A percentile compares a stretch with the other conserved stretches of the same genome.
Conservation (phyloP, 2,113 vertebrate genomes). For the Carassius gibelio region DNA sequence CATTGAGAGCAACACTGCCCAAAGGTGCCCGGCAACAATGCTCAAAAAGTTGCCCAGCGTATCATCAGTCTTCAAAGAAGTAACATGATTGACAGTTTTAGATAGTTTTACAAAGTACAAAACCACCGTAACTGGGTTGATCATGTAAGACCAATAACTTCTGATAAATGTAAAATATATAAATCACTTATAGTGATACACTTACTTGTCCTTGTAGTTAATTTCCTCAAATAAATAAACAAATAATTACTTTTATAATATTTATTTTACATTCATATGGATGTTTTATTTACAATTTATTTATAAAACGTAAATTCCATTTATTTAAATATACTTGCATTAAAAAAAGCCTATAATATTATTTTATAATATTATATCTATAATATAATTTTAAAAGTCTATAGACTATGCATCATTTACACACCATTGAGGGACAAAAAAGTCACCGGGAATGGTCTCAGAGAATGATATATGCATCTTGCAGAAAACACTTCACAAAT, state of each 20-base stretch:
- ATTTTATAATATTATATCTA: too few species aligned
- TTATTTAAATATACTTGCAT: neutral
- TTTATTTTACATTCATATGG: too few species aligned
- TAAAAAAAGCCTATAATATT: neutral
- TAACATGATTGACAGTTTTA: neutral
- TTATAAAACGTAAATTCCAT: too few species aligned
- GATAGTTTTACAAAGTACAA: neutral
- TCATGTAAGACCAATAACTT: neutral
- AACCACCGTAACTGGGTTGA: neutral
- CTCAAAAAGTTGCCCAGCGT: too few species aligned
- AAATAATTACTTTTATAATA: too few species aligned
- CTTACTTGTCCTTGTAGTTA: neutral
- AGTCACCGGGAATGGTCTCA: neutral
- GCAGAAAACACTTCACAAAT: neutral
- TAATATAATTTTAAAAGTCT: neutral
- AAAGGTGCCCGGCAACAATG: too few species aligned
- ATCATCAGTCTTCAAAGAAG: neutral
- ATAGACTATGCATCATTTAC: neutral
- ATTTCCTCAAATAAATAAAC: neutral
- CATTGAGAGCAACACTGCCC: too few species aligned
- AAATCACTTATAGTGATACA: neutral
- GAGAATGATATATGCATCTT: neutral
- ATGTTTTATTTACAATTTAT: too few species aligned
- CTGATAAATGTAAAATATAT: neutral
- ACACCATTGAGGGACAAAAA: neutral